phyloP scores from a whole-genome alignment of 2,888 invertebrate species.

The Autographa gamma region DNA sequence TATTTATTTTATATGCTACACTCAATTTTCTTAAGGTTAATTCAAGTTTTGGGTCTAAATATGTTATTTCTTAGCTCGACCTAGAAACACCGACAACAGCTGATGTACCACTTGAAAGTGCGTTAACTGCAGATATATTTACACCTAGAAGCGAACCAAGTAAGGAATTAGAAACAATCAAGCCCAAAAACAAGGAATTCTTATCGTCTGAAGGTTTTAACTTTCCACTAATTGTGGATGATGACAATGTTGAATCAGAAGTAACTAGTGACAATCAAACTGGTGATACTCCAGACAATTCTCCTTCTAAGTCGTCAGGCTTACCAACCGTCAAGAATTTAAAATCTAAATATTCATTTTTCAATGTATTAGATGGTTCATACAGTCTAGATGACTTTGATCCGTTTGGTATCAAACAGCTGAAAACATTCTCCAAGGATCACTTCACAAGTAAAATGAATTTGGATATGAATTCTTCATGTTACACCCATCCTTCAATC shows the following conservation, averaged over 20 bases:
- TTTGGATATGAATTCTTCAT: slow-evolving; percentile 67
- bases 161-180: slow-evolving; percentile 69
- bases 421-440: slow-evolving; percentile 69
- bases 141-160: slow-evolving; percentile 75
- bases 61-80: slow-evolving; percentile 74
- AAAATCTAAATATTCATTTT: slow-evolving; percentile 72
- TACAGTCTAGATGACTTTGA: slow-evolving; percentile 83
- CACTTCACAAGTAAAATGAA: slow-evolving; percentile 74
- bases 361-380: slow-evolving; percentile 85
- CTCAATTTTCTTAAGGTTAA: too few relatives aligned
- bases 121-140: slow-evolving; percentile 74
- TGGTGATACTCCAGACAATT: slow-evolving; percentile 66
- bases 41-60: background rate
- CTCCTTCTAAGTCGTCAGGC: slow-evolving; percentile 69
- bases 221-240: slow-evolving; percentile 80
- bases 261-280: slow-evolving; percentile 63
- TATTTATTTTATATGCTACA: background rate
- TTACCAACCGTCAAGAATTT: slow-evolving; percentile 39
- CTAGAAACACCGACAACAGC: slow-evolving; percentile 87
- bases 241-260: slow-evolving; percentile 71
- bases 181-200: slow-evolving; percentile 75
- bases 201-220: slow-evolving; percentile 79
- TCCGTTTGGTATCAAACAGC: slow-evolving; percentile 81
- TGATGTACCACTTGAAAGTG: slow-evolving; percentile 79
- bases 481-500: slow-evolving; percentile 79